Percentiles rank a stretch among this genome's conserved stretches.
Conservation (phyloP, 92 coral and sea anemone species). For the Zoanthus sociatus region DNA sequence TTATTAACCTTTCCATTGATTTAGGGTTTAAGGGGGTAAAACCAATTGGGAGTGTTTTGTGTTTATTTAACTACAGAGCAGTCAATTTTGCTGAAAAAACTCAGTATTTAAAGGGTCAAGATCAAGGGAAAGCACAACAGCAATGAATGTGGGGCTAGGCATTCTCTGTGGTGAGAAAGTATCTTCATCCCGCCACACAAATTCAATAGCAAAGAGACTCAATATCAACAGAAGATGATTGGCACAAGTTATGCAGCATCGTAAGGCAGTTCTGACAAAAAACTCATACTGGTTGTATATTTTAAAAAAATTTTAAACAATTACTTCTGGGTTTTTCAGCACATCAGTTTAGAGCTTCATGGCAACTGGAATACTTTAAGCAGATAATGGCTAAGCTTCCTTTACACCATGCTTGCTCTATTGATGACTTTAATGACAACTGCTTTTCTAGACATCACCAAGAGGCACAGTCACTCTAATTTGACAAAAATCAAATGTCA, state of each 20-base stretch:
- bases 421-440: conserved; percentile 35
- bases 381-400: too few relatives aligned
- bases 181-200: conserved; percentile 19
- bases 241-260: conserved; percentile 24
- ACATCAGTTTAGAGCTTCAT: conserved; percentile 48
- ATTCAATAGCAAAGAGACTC: conserved; percentile 29
- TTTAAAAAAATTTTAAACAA: background rate
- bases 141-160: conserved; percentile 43
- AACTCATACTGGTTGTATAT: conserved; percentile 40
- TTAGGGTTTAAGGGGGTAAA: conserved; percentile 17
- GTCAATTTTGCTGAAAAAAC: conserved; percentile 16
- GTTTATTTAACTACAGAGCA: conserved; percentile 18
- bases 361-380: conserved; percentile 40
- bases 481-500: conserved; percentile 35
- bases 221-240: conserved; percentile 37
- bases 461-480: conserved; percentile 32
- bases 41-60: conserved; percentile 25
- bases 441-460: background rate
- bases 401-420: background rate
- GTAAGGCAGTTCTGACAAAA: conserved; percentile 7
- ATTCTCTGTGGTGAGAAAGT: conserved; percentile 39
- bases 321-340: conserved; percentile 22
- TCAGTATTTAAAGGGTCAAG: conserved; percentile 12
- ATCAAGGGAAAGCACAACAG: conserved; percentile 5
- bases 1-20: conserved; percentile 4